Evolutionary conservation across 1,140 invertebrate species (phyloP), one percentile per base, ranked within the genome.

Genomic region (Temnothorax curvispinosus): DNA sequence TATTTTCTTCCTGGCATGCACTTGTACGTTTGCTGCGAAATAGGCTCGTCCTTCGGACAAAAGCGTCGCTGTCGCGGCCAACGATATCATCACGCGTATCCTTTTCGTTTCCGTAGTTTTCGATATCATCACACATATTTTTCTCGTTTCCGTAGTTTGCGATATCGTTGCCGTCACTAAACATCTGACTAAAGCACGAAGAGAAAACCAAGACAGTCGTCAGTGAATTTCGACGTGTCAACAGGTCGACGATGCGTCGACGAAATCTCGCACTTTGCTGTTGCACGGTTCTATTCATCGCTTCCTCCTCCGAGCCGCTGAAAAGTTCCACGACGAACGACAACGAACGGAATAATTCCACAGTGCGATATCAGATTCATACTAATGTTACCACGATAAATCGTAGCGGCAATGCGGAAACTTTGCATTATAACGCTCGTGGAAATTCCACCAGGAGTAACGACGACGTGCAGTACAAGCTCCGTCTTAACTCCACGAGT

Each of bases 31-130:
- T 15, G 35, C 52, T 58, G 38, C 21, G 9, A 60, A 47, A 32
- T 27, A 13, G 50, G 3, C 58, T 71, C 27, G 15, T 44, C 38
- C 18, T 60, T 82, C 69, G n/a, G 1, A 54, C 5, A 41, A 80
- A 38, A 67, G 5, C 6, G 5, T 41, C 3, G 13, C 47, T 7
- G 35, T 15, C 21, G 64, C 27, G 38, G 52, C 18, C 50, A 18
- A 62, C n/a, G 13, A 27, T 84, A 60, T 82, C 54, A 60, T 82
- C 54, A 44, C 38, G 21, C 5, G 3, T 35, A 58, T 82, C 41
- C 13, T 84, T 27, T 27, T 27, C 27, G 27, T 84, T 84, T 84
- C 69, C 69, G 54, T 60, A 82, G 67, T 82, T 38, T 41, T 41
- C 8, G 41, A 44, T 44, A 44, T 44, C 41, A 9, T 44, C 52